Evolutionary conservation across 1,140 invertebrate genomes (phyloP), one percentile per base, ranked within the genome.

Genomic region (Drosophila leontia): DNA sequence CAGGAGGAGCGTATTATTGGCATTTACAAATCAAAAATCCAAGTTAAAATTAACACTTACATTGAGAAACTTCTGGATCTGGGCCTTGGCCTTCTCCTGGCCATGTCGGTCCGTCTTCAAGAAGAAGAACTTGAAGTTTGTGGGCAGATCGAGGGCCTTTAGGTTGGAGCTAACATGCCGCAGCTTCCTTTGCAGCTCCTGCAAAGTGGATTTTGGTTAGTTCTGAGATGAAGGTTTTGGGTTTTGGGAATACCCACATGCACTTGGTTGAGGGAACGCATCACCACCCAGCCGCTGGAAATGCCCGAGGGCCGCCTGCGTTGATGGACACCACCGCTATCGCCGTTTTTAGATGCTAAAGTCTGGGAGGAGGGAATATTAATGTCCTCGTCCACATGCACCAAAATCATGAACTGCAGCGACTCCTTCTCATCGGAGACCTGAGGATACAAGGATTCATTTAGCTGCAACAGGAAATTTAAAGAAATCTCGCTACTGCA

Each of bases 41-140:
- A 3, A 12, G 6, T 0, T n/a, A 3, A 17, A 9, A 15, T 23
- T 0, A 5, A 9, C 3, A 9, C 94, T 93, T 93, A 97, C 97
- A 93, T 96, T 95, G 80, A 98, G 94, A 94, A 97, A 98, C 92
- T 96, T 96, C 93, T 98, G 96, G 83, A 98, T 96, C 88, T 96
- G 95, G 41, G 93, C 93, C 93, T 97, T 97, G 1, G 96, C 96
- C 92, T 97, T 97, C 55, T 97, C 96, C 68, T 97, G 92, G 32
- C 96, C 95, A 75, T 95, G 95, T 81, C 94, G 95, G 83, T 97
- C 96, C 63, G 95, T 95, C 93, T 97, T 96, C 45, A 97, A 94
- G 91, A 97, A 96, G 65, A 96, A 94, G 92, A 97, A 96, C 82
- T 97, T 96, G 59, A 97, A 94, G 15, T 96, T 95, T 63, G 96